Percentiles rank a stretch among this genome's conserved stretches.
These are phyloP conservation scores for Redunca redunca DNA, from an alignment of 2,113 vertebrate species.

Conservation along the genomic window DNA sequence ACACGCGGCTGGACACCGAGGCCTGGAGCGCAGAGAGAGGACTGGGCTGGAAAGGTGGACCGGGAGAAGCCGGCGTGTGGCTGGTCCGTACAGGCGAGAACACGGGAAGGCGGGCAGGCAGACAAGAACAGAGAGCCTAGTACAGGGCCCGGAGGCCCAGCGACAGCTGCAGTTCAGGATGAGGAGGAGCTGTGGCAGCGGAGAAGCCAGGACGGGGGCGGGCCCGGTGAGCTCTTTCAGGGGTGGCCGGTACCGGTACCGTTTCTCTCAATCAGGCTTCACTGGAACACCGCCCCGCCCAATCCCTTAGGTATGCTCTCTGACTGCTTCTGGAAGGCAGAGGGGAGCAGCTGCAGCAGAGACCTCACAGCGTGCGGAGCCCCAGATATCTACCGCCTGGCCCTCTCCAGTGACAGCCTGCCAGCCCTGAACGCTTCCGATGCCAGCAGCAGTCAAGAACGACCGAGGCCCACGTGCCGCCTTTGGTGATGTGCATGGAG, in stretches of 20 bases:
- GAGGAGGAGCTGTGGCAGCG: not conserved
- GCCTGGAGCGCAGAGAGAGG: not conserved
- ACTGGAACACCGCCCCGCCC: not conserved
- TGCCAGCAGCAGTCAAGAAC: not conserved
- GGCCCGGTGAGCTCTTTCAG: not conserved
- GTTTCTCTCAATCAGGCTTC: not conserved
- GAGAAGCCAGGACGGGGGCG: not conserved
- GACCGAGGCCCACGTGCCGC: not conserved
- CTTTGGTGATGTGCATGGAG: too few relatives aligned
- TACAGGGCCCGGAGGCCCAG: not conserved
- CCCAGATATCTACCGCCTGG: not conserved
- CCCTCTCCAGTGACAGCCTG: not conserved
- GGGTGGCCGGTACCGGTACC: not conserved
- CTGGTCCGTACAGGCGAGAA: not conserved
- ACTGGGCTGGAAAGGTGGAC: not conserved
- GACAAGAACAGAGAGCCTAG: not conserved
- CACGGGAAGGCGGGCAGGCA: not conserved
- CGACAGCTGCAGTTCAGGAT: not conserved
- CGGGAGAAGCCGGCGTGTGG: not conserved
- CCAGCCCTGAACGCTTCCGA: not conserved
- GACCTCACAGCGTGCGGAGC: not conserved
- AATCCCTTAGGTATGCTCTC: fast-evolving
- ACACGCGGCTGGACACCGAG: not conserved
- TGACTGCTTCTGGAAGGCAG: not conserved
- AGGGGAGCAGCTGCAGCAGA: not conserved